Base-by-base conservation (phyloP, 2,888 invertebrate genomes). In the Amblyjoppa fuscipennis region DNA sequence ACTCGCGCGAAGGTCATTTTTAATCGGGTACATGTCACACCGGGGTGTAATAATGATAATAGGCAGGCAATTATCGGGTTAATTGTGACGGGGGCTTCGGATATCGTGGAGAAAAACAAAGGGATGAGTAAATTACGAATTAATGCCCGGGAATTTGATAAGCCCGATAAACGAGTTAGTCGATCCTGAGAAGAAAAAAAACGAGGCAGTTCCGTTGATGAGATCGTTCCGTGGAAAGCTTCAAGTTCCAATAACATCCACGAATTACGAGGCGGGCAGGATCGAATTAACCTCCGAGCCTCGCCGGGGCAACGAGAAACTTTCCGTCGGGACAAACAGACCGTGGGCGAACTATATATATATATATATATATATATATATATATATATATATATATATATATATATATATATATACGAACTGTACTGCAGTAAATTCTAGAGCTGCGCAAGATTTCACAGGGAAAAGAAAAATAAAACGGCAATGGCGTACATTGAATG, bases 181-280 rank as follows among this genome's bases (percentile, higher is more conserved):
- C 41, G 45, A 5, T n/a, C 16, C 20, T 45, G 64, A 16, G 3
- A 41, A 31, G 59, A 81, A 28, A 61, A 31, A 28, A 31, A 31
- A 13, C 16, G 31, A 31, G n/a, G 34, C 38, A 20, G 38, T 70
- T 25, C 16, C 41, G n/a, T 49, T 61, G 13, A 64, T 51, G 38
- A 70, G 68, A 70, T 59, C 34, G 56, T 69, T 81, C 25, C 13
- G 81, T 61, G 75, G 45, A 51, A 83, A 78, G 68, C 71, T 49
- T 38, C 68, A 49, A 69, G 31, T 31, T 34, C 61, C 61, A 61
- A 61, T 31, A 61, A 61, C 61, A 61, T 61, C 13, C 16, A 61
- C 59, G 51, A 68, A 31, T 74, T 53, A 45, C 51, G 68, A 74
- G 69, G 41, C 13, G 38, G 78, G 45, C 6, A 16, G 56, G 11